phyloP scores from a whole-genome alignment of 2,113 vertebrate species.

The Megaceryle maxima region DNA sequence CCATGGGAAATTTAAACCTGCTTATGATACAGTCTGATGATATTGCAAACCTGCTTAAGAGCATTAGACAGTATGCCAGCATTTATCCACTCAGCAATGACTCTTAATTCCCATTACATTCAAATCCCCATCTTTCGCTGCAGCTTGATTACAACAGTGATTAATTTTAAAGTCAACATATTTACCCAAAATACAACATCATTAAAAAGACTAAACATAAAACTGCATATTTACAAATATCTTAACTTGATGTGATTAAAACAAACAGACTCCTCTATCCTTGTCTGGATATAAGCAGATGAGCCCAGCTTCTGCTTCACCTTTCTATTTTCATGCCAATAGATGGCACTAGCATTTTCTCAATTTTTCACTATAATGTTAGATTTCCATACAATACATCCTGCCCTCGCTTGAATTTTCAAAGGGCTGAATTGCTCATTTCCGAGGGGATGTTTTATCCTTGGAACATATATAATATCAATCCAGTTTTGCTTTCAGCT shows the following conservation, averaged over 20 bases:
- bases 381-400: not conserved
- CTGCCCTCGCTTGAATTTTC: not conserved
- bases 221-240: slow-evolving; percentile 56
- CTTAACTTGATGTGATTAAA: slow-evolving; percentile 37
- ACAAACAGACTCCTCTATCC: slow-evolving; percentile 3
- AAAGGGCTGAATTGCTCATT: slow-evolving; percentile 5
- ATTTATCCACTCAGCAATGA: slow-evolving; percentile 54
- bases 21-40: not conserved
- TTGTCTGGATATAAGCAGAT: not conserved
- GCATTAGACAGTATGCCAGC: slow-evolving; percentile 40
- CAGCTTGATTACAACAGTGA: slow-evolving; percentile 62
- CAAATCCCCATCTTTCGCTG: slow-evolving; percentile 9
- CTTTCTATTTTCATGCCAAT: slow-evolving; percentile 27
- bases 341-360: slow-evolving; percentile 64
- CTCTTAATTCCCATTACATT: slow-evolving; percentile 57
- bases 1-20: not conserved
- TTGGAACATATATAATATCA: not conserved
- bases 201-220: slow-evolving; percentile 58
- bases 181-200: slow-evolving; percentile 59
- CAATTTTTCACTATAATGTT: not conserved
- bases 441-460: slow-evolving; percentile 12
- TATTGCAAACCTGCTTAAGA: slow-evolving; percentile 30
- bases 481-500: not conserved
- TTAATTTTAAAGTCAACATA: slow-evolving; percentile 67
- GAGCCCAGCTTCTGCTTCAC: not conserved